Evolutionary conservation across 2,888 invertebrate species (phyloP), one percentile per base, ranked within the genome.

Genomic region (Hypomecis punctinalis): DNA sequence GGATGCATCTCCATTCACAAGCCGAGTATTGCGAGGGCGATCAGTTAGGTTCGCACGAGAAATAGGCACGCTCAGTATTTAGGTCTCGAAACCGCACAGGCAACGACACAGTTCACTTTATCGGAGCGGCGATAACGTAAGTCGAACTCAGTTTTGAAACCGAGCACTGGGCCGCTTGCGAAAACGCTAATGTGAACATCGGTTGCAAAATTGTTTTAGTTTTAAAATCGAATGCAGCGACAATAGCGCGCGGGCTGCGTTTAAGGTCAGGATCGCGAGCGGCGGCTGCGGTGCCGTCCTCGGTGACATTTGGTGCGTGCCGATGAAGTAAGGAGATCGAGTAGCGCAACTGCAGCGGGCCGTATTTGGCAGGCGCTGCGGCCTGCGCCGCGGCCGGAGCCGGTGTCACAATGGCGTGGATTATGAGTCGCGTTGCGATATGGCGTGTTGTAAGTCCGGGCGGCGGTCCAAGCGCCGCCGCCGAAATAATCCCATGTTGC

Each of bases 131-230:
- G 92, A 93, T 93, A 93, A 91, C 90, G 91, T 87, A 89, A 90
- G 90, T 88, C 87, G 88, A 88, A 88, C 89, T 84, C 77, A 77
- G 87, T 92, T 92, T 91, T 90, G 91, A 91, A 92, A 91, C 89
- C 83, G 85, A 86, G 88, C 88, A 87, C 82, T 91, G 91, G 90
- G 92, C 90, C 85, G 90, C 91, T 93, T 93, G 93, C 93, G 93
- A 93, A 93, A 93, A 93, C 88, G 80, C 91, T 91, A 93, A 93
- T 93, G 92, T 92, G 93, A 91, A 90, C 90, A 91, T 91, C 89
- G 90, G 85, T 92, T 92, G 91, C 92, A 89, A 92, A 93, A 92
- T 91, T 90, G 87, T 89, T 91, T 91, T 90, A 91, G 88, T 90
- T 92, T 89, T 86, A 85, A 89, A 66, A 91, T 89, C 84, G 83